Evolutionary conservation across 2,797 vertebrate species (phyloP).

Genomic region (Sebastes cheni): DNA sequence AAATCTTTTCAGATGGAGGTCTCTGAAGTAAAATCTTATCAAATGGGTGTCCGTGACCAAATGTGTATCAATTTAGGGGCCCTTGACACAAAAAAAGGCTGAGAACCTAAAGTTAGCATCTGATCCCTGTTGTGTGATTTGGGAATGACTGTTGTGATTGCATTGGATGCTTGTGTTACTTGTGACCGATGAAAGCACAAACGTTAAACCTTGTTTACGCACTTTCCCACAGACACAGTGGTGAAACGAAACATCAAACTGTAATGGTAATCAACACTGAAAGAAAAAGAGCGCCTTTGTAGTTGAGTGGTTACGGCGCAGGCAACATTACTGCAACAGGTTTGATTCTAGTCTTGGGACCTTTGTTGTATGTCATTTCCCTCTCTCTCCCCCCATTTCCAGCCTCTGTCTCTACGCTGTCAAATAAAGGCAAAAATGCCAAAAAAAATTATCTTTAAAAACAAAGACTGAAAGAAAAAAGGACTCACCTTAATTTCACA

Average conservation of each 20-base stretch:
- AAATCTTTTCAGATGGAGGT: too few species aligned
- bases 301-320: too few species aligned
- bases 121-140: not conserved
- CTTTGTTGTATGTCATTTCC: not conserved
- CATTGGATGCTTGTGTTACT: not conserved
- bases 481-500: conserved; percentile 77
- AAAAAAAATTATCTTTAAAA: rapidly evolving
- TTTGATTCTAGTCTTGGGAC: too few species aligned
- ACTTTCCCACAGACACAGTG: not conserved
- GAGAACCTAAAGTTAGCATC: not conserved
- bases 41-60: too few species aligned
- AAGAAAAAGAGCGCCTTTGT: too few species aligned
- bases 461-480: not conserved
- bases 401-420: not conserved
- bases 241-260: not conserved
- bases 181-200: not conserved
- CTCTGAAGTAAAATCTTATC: too few species aligned
- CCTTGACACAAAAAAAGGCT: too few species aligned
- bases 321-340: too few species aligned
- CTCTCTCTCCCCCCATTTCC: not conserved
- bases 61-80: too few species aligned
- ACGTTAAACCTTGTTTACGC: not conserved
- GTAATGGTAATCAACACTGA: not conserved
- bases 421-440: not conserved
- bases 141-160: not conserved